A percentile compares a stretch with the other conserved stretches of the same genome.
Evolutionary conservation across 2,113 vertebrate species (phyloP).

Genomic region (Willisornis vidua): DNA sequence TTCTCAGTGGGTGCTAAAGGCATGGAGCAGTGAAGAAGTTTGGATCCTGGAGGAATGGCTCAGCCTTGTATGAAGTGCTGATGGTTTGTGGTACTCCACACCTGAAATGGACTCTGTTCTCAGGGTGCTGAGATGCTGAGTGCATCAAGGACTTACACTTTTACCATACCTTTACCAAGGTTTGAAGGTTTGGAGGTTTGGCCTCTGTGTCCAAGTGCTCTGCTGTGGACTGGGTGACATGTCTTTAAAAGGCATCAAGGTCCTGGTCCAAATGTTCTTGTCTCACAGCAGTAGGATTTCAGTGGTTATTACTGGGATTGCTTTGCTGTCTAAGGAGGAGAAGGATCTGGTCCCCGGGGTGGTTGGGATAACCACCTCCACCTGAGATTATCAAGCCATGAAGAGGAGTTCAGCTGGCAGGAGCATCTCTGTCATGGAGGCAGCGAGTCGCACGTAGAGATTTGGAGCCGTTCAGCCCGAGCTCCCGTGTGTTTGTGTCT

Average conservation of each 20-base stretch:
- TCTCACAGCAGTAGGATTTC: not conserved
- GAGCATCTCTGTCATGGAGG: not conserved
- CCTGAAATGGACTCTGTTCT: not conserved
- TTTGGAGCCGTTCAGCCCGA: not conserved
- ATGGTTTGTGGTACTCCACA: not conserved
- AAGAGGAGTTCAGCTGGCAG: not conserved
- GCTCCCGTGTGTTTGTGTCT: conserved; percentile 47
- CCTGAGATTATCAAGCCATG: not conserved
- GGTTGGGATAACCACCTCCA: not conserved
- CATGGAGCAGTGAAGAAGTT: not conserved
- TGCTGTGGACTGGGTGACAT: not conserved
- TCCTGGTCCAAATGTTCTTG: not conserved
- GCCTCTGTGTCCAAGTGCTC: not conserved
- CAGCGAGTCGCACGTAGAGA: not conserved
- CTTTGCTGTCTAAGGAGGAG: not conserved
- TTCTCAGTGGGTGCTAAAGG: not conserved
- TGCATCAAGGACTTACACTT: not conserved
- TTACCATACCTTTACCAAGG: not conserved
- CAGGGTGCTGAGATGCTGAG: not conserved
- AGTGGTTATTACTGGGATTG: not conserved
- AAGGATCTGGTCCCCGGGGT: not conserved
- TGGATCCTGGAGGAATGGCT: not conserved
- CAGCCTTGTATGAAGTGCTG: not conserved
- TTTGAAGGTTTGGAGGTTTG: not conserved
- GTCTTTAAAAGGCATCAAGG: not conserved